Evolutionary conservation across 2,113 vertebrate genomes (phyloP).

Genomic region (Rostratula benghalensis): DNA sequence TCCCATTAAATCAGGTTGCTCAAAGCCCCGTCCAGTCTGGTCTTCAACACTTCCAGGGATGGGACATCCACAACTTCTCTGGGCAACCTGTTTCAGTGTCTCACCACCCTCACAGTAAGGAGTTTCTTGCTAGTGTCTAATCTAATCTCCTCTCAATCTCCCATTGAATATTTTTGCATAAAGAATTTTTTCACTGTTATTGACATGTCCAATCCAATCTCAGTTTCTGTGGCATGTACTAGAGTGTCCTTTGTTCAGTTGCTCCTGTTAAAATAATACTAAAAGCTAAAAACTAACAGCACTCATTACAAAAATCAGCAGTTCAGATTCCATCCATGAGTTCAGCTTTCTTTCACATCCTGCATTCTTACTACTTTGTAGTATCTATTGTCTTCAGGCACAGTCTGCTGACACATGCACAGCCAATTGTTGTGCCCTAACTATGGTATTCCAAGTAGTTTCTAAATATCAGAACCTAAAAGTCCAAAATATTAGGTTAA

Average conservation of each 20-base stretch:
- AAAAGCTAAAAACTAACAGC: neutral
- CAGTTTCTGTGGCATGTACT: neutral
- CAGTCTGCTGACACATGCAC: accelerated
- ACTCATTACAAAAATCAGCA: neutral
- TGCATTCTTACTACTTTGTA: neutral
- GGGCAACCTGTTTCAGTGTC: too few relatives aligned
- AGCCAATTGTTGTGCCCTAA: neutral
- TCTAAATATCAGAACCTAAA: neutral
- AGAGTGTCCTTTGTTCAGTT: neutral
- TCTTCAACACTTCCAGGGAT: too few relatives aligned
- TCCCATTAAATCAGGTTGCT: too few relatives aligned
- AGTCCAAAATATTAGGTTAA: neutral
- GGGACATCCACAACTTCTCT: too few relatives aligned
- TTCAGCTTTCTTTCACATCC: accelerated
- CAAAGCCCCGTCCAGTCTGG: too few relatives aligned
- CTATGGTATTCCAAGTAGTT: neutral
- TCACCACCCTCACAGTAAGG: too few relatives aligned
- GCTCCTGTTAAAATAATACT: neutral
- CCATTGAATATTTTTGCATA: neutral
- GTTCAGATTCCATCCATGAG: neutral
- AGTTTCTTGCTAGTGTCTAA: too few relatives aligned
- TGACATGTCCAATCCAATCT: neutral
- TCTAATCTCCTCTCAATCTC: too few relatives aligned
- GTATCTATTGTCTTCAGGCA: neutral
- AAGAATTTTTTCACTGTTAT: neutral